Conservation (phyloP, 64 coral and sea anemone genomes). For the Anthopleura sola region DNA sequence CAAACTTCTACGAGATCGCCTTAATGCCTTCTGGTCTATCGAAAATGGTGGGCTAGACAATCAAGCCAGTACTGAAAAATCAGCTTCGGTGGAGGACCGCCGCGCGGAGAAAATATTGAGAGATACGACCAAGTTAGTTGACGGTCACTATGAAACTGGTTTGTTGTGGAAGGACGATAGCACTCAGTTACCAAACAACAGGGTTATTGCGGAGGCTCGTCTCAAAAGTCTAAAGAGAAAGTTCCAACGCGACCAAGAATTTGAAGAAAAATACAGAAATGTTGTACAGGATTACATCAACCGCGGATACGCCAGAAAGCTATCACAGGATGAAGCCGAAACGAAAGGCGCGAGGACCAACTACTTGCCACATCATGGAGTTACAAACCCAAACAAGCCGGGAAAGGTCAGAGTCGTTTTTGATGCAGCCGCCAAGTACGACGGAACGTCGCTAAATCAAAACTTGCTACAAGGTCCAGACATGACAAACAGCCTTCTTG, state of each 20-base stretch:
- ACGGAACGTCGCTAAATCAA: too few species aligned
- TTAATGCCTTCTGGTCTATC: constrained; percentile 54
- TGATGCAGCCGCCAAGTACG: too few species aligned
- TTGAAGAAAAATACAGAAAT: constrained; percentile 24
- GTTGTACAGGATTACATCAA: constrained; percentile 30
- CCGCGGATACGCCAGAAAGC: constrained; percentile 8
- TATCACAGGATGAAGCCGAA: not conserved
- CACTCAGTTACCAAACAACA: constrained; percentile 33
- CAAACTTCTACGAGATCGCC: constrained; percentile 2
- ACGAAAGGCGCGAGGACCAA: not conserved
- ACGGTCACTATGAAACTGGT: constrained; percentile 34
- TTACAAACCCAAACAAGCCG: too few species aligned
- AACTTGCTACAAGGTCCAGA: too few species aligned
- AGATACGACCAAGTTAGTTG: not conserved
- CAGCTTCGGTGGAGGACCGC: constrained; percentile 23
- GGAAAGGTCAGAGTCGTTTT: too few species aligned
- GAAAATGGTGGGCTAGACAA: constrained; percentile 9
- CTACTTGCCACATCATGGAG: too few species aligned
- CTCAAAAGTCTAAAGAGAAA: constrained; percentile 14
- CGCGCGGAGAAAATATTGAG: constrained; percentile 2
- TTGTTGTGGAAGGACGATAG: constrained; percentile 26
- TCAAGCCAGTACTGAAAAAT: not conserved
- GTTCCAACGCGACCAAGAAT: constrained; percentile 17
- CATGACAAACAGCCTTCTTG: too few species aligned
- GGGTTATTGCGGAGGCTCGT: not conserved